Evolutionary conservation across 2,888 invertebrate genomes (phyloP).

Genomic region (Pterostichus madidus): DNA sequence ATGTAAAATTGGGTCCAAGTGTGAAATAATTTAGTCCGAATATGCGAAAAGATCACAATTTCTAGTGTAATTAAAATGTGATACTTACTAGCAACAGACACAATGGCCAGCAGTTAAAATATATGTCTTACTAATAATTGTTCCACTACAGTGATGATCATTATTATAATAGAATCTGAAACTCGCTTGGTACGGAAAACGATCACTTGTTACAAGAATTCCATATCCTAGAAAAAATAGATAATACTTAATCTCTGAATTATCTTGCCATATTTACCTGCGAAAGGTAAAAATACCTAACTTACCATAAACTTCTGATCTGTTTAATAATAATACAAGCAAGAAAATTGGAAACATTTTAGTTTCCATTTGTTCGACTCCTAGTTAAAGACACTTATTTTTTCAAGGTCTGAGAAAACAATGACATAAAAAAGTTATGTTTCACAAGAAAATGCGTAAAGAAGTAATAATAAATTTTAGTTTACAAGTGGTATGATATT

Average conservation of each 20-base stretch:
- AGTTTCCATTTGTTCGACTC: background rate
- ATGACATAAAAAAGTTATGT: background rate
- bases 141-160: conserved; percentile 43
- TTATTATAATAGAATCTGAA: conserved; percentile 16
- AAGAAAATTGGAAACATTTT: conserved; percentile 5
- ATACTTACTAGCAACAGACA: conserved; percentile 29
- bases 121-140: background rate
- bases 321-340: conserved; percentile 16
- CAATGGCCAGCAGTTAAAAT: conserved; percentile 36
- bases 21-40: no score
- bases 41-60: no score
- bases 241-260: background rate
- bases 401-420: background rate
- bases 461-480: no score
- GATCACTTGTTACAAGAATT: background rate
- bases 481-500: no score
- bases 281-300: background rate
- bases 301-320: background rate
- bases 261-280: background rate
- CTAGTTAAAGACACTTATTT: conserved; percentile 4
- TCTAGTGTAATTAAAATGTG: no score
- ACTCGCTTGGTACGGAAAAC: conserved; percentile 22
- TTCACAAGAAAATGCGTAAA: no score
- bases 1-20: no score
- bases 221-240: conserved; percentile 8